Evolutionary conservation across 2,113 vertebrate genomes (phyloP).

Genomic region (Excalfactoria chinensis): DNA sequence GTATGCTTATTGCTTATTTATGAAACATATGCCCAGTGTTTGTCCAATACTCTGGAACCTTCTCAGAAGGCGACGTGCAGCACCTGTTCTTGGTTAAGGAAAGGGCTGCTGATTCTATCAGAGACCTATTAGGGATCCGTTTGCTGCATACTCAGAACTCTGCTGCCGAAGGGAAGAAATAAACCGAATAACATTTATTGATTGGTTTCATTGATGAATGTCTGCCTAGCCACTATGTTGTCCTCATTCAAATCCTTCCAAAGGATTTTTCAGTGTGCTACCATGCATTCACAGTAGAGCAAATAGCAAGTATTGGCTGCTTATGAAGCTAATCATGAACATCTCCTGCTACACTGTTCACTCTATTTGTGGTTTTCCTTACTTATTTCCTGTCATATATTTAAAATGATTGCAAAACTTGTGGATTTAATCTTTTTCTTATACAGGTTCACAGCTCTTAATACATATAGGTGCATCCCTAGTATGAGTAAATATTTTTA

Average conservation of each 20-base stretch:
- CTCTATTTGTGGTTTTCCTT: not conserved
- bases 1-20: slow-evolving; percentile 9
- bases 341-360: not conserved
- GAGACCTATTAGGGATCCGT: not conserved
- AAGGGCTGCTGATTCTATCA: not conserved
- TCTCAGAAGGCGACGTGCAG: not conserved
- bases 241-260: not conserved
- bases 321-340: not conserved
- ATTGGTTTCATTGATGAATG: not conserved
- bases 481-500: not conserved
- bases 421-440: not conserved
- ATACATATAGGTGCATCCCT: not conserved
- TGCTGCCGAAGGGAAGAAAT: slow-evolving; percentile 15
- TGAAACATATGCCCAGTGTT: slow-evolving; percentile 26
- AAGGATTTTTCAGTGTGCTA: not conserved
- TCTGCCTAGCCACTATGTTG: not conserved
- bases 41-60: not conserved
- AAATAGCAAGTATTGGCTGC: not conserved
- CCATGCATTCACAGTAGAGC: fast-evolving
- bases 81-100: slow-evolving; percentile 26
- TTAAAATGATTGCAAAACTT: not conserved
- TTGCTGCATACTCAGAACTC: slow-evolving; percentile 15
- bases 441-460: not conserved
- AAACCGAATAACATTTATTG: not conserved
- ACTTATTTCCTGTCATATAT: not conserved